Percentiles rank a stretch among this genome's conserved stretches.
Conservation (phyloP, 2,797 vertebrate species). For the Paratrypauchen microcephalus region DNA sequence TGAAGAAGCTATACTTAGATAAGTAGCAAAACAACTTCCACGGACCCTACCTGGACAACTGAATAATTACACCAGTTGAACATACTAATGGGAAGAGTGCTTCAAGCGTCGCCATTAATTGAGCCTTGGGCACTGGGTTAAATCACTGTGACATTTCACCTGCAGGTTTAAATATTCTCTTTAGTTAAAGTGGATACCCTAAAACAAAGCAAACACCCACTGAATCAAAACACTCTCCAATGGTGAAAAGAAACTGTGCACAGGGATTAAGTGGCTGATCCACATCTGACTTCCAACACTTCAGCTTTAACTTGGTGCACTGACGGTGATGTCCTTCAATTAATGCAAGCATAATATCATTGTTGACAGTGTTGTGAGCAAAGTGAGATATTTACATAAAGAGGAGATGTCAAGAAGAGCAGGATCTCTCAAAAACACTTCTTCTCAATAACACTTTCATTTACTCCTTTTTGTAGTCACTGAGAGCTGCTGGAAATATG, state of each 20-base stretch:
- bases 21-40: no score
- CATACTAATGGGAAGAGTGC: conserved; percentile 8
- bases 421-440: neutral
- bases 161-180: neutral
- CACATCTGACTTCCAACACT: neutral
- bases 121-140: neutral
- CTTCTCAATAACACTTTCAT: neutral
- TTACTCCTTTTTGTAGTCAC: neutral
- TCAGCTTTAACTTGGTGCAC: conserved; percentile 10
- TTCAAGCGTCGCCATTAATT: conserved; percentile 17
- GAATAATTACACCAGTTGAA: neutral
- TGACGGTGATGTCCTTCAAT: neutral
- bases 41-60: no score
- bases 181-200: conserved; percentile 1
- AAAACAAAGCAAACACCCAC: conserved; percentile 1
- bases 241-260: conserved; percentile 15
- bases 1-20: no score
- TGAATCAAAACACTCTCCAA: conserved; percentile 8
- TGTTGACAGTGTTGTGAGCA: conserved; percentile 3
- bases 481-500: neutral
- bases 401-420: conserved; percentile 6
- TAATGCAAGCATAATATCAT: conserved; percentile 8
- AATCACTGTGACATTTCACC: neutral
- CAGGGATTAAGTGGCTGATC: conserved; percentile 11
- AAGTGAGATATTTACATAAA: conserved; percentile 15